Conservation (phyloP, 2,113 vertebrate genomes). For the Taxidea taxus region DNA sequence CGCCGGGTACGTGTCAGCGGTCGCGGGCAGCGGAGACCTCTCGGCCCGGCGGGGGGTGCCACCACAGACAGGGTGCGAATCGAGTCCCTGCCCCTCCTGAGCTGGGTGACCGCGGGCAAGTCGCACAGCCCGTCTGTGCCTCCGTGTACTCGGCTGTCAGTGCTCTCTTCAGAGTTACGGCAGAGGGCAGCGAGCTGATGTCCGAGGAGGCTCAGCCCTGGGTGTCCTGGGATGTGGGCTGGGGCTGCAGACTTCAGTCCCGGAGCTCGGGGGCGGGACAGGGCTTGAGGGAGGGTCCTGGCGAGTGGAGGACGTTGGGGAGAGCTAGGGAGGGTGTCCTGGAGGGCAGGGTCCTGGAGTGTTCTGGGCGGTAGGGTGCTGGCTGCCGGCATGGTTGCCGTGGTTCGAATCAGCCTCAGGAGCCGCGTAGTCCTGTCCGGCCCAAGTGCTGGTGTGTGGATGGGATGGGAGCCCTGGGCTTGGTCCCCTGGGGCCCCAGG, state of each 20-base stretch:
- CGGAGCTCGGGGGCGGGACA: conserved; percentile 61
- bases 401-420: not conserved
- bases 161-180: too few species aligned
- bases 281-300: not conserved
- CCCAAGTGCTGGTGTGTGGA: not conserved
- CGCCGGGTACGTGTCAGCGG: rapidly evolving
- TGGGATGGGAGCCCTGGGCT: too few species aligned
- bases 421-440: rapidly evolving
- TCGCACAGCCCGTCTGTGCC: not conserved
- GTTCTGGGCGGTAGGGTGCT: too few species aligned
- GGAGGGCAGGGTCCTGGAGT: not conserved
- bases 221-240: not conserved
- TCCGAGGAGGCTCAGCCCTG: rapidly evolving
- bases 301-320: not conserved
- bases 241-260: conserved; percentile 49
- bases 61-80: not conserved
- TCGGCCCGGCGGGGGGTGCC: rapidly evolving
- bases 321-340: not conserved
- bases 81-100: not conserved
- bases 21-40: rapidly evolving
- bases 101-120: not conserved
- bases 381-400: rapidly evolving
- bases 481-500: not conserved
- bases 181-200: rapidly evolving
- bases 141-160: not conserved